Evolutionary conservation across 2,888 invertebrate genomes (phyloP).

Genomic region (Amitus sp.): DNA sequence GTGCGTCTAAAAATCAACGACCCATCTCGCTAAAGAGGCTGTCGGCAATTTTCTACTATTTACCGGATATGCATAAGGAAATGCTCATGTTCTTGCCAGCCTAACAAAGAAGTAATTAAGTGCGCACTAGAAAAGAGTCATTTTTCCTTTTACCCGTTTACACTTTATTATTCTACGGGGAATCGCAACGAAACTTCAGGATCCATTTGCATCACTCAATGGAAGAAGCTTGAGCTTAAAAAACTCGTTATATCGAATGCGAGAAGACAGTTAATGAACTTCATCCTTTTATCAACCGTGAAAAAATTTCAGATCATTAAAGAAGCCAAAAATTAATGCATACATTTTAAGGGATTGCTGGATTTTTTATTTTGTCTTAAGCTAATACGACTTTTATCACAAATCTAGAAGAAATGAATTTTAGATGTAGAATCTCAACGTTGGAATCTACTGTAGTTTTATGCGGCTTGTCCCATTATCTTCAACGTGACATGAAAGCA

Average conservation of each 20-base stretch:
- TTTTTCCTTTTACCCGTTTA: constrained; percentile 51
- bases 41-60: constrained; percentile 52
- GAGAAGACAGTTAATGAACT: constrained; percentile 6
- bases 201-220: constrained; percentile 14
- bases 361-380: too few species aligned
- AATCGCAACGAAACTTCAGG: constrained; percentile 26
- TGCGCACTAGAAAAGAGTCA: constrained; percentile 44
- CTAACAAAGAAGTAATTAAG: constrained; percentile 47
- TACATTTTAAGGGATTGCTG: too few species aligned
- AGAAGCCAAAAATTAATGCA: too few species aligned
- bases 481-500: too few species aligned
- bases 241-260: too few species aligned
- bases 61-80: constrained; percentile 46
- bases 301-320: neutral
- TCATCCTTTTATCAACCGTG: constrained; percentile 4
- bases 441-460: too few species aligned
- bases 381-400: too few species aligned
- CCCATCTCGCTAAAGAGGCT: constrained; percentile 29
- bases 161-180: constrained; percentile 50
- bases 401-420: too few species aligned
- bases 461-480: too few species aligned
- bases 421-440: too few species aligned
- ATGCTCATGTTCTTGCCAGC: constrained; percentile 42
- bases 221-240: constrained; percentile 6
- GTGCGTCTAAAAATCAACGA: constrained; percentile 32